Base-by-base conservation (phyloP, 2,113 vertebrate genomes). In the Calonectris borealis region DNA sequence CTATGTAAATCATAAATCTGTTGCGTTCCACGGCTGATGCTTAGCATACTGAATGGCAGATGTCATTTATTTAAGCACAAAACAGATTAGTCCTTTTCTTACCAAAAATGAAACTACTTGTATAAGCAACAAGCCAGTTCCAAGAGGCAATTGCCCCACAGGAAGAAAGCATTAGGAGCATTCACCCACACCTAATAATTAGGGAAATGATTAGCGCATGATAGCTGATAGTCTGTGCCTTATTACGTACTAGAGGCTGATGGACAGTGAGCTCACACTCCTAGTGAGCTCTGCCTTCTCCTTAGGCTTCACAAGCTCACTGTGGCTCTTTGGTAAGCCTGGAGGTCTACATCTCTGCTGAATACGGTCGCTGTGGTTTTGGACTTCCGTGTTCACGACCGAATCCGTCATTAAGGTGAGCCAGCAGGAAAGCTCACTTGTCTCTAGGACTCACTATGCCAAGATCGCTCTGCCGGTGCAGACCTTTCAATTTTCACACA, bases 1-100 rank as follows among this genome's bases (percentile, higher is more conserved):
- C 42, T 44, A 29, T 86, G 55, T 86, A 86, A 79, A 90, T 89
- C 69, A 52, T 32, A 34, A 36, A 61, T 71, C 73, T 90, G 16
- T 76, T 94, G 31, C 2, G 1, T 80, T 62, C 89, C 64, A 52
- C 4, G 48, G 32, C 93, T 82, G 44, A 55, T 87, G 60, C 64
- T 87, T 82, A 75, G n/a, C 68, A 72, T 89, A 77, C 61, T 85
- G 77, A 85, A 76, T 77, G 46, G 58, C 51, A 75, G 68, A 58
- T 42, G 62, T 60, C 10, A 66, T 92, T 93, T 94, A 72, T 93
- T 96, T 75, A 87, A 64, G 46, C 72, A 88, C 11, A 69, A 87
- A 96, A 46, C 51, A 77, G 64, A 13, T 66, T 78, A 91, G 40
- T 75, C 29, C 16, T 86, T 78, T 95, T 88, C 64, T 94, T 78